Evolutionary conservation across 2,797 vertebrate species (phyloP), one percentile per base, ranked within the genome.

Genomic region (Caiman crocodilus): DNA sequence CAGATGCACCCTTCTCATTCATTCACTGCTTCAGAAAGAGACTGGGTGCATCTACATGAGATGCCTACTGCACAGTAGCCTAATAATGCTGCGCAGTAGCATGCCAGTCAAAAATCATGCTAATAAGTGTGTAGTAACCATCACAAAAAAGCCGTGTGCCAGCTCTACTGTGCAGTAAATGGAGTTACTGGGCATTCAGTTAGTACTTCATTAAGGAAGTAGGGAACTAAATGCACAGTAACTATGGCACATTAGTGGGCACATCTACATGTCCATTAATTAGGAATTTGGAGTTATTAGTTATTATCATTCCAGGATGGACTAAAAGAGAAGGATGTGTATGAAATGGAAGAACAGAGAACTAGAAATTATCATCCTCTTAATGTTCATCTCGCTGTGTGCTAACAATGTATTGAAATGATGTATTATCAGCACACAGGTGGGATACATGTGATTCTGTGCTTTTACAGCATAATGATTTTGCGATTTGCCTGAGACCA

Each of bases 391-490:
- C 42, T 58, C 28, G 5, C 32, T 73, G 23, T 82, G 75, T 50
- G 55, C 55, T 79, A 91, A 73, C 30, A 90, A 28, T 11, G 73
- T 73, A 26, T 35, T 89, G 85, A 76, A 0, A 0, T 58, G 50
- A 59, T 0, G 0, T 84, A 56, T 89, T 74, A 63, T 42, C 12
- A 55, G 28, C 0, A 0, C 2, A 88, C 65, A 86, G 56, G 13
- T 32, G 57, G 61, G 14, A 81, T 25, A 87, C 78, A 56, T 90
- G 61, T 75, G 79, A 9, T 65, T 75, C 83, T 50, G 25, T 90
- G 30, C 75, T 87, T 61, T 71, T 61, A 71, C 56, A 67, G 71
- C 11, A 83, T 82, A 90, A 85, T 56, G 81, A 42, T 88, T 85
- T 76, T 26, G 30, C 75, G 50, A 9, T 73, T 88, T 86, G 55